Base-by-base conservation (phyloP, 2,113 vertebrate genomes). In the Anarhynchus alexandrinus region DNA sequence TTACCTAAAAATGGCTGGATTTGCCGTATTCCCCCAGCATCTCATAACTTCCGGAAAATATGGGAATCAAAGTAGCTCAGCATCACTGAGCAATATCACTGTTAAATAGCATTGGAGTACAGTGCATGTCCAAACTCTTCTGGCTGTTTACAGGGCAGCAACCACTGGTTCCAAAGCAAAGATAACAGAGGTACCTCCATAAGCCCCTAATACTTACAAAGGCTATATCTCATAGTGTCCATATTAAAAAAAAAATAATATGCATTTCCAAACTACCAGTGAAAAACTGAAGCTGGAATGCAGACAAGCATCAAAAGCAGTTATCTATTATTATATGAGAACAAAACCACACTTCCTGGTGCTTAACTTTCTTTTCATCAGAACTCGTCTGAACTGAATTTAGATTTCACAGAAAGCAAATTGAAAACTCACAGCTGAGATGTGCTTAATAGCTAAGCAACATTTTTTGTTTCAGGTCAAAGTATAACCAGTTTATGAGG, bases 201-300 rank as follows among this genome's bases (percentile, higher is more conserved):
- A 78, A 54, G 27, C 11, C 22, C 29, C 19, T 58, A 54, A 10
- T 42, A 34, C 20, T 36, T 32, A 51, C 21, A 62, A 38, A 91
- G 34, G 11, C 21, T 58, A 1, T 23, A 64, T 52, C 16, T 40
- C 40, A 34, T 57, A 62, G 21, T 12, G 11, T 18, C 20, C 2
- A 1, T n/a, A 74, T 16, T 58, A 0, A n/a, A 32, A 65, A 61
- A 19, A 13, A 19, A 13, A 58, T 25, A 21, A 0, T 3, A n/a
- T 0, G 0, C 25, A n/a, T 45, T 66, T 66, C 36, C 52, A 54
- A 15, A 36, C 29, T 23, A 30, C 27, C 27, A n/a, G 27, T 21
- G 29, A 61, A 81, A 70, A 87, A 64, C 9, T 36, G n/a, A 84
- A 76, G 25, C 57, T 69, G n/a, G 42, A 32, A 15, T 42, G 45